Base-by-base conservation (phyloP, 1,140 invertebrate genomes). In the Portunus trituberculatus region DNA sequence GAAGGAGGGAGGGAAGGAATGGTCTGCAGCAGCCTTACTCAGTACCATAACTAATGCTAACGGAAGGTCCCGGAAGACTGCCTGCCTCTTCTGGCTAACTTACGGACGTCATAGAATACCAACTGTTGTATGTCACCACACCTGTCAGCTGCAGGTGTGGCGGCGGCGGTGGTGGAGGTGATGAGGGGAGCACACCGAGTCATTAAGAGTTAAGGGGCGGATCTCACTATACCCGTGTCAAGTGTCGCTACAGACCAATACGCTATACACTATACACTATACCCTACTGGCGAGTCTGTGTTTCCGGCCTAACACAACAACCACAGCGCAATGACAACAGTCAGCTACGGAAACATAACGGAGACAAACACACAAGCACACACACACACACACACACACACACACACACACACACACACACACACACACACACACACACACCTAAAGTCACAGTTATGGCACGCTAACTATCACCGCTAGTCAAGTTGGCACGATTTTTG, bases 221-320 rank as follows among this genome's bases (percentile, higher is more conserved):
- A 91, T 59, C 31, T 76, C 32, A 91, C 46, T 59, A 91, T 91
- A 76, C 29, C 90, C 59, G 90, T 91, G 90, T 91, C 39, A 91
- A 20, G 31, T 91, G 52, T 45, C 52, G 20, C 52, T 76, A 76
- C 52, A 29, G 67, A 91, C 1, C 39, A 39, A 39, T 39, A 39
- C 39, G 6, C 39, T 39, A 39, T 39, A 39, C 20, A n/a, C n/a
- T 25, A 7, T 76, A 20, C 67, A 76, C 67, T 76, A 76, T 6
- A 76, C 67, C 67, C 20, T n/a, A 76, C 52, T 76, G 67, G 67
- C 16, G 25, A 7, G 67, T 76, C 52, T 59, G 52, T 59, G 52
- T 59, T 59, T 59, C 39, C 12, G 52, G 10, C 52, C 52, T 12
- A 59, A 59, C 52, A 59, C 52, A 59, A 59, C 52, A 59, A 59